These are phyloP conservation scores for Plecturocebus donacophilus DNA, from an alignment of 2,113 vertebrate genomes.

Conservation along the genomic window DNA sequence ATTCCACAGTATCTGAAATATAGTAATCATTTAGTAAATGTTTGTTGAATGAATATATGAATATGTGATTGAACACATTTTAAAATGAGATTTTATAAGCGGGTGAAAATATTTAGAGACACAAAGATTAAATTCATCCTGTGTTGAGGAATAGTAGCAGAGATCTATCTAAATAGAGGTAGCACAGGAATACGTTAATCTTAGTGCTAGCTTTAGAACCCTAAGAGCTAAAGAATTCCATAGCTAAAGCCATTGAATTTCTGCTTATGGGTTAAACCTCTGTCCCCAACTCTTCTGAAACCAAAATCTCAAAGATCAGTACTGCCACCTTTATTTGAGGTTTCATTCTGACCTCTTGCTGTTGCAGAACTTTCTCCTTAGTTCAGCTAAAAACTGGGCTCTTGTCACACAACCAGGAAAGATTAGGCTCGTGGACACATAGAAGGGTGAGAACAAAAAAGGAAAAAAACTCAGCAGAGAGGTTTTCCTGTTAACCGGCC, in stretches of 20 bases:
- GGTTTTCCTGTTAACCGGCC: no score
- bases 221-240: background rate
- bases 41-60: conserved; percentile 34
- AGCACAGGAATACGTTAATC: background rate
- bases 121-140: background rate
- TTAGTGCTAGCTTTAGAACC: background rate
- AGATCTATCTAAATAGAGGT: background rate
- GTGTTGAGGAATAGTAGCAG: background rate
- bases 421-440: no score
- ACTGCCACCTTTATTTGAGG: background rate
- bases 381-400: no score
- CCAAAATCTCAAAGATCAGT: conserved; percentile 19
- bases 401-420: no score
- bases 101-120: background rate
- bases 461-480: no score
- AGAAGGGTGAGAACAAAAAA: no score
- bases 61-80: conserved; percentile 34
- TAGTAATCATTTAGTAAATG: conserved; percentile 22
- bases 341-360: background rate
- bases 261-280: background rate
- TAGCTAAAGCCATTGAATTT: conserved; percentile 21
- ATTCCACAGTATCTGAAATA: background rate
- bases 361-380: no score
- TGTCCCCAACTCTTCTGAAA: background rate
- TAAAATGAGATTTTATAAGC: background rate